These are phyloP conservation scores for Eumerus sabulonum DNA, from an alignment of 2,888 invertebrate species.

Conservation along the genomic window DNA sequence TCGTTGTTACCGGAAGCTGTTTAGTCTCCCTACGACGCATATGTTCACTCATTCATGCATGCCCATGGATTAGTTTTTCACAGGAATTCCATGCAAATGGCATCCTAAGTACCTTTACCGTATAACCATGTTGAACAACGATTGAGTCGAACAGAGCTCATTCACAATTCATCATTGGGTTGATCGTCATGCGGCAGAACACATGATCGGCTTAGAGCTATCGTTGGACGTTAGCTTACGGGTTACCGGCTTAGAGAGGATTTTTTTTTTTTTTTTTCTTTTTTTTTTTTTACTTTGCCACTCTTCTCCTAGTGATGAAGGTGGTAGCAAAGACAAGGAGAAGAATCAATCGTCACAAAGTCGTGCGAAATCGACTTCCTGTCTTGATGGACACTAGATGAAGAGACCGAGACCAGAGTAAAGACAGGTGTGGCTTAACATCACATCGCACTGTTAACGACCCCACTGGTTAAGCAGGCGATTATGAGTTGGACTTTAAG, in stretches of 20 bases:
- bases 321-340: background rate
- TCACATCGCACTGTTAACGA: constrained; percentile 10
- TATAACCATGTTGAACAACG: constrained; percentile 4
- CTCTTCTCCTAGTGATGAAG: constrained; percentile 6
- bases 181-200: constrained; percentile 15
- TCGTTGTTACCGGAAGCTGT: constrained; percentile 43
- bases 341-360: constrained; percentile 29
- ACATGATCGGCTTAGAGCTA: constrained; percentile 25
- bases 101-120: constrained; percentile 4
- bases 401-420: too few species aligned
- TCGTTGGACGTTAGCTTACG: too few species aligned
- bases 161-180: constrained; percentile 47
- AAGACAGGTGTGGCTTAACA: constrained; percentile 26
- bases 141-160: constrained; percentile 20
- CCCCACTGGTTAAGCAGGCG: background rate
- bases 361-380: constrained; percentile 37
- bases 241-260: constrained; percentile 1
- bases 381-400: constrained; percentile 30
- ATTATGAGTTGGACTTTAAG: constrained; percentile 5
- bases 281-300: background rate
- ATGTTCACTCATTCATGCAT: constrained; percentile 15
- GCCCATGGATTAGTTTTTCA: constrained; percentile 24
- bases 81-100: constrained; percentile 3
- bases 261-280: background rate
- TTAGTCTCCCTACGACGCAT: constrained; percentile 3